These are phyloP conservation scores for Pristionchus pacificus DNA, from an alignment of 1,140 invertebrate species.

Conservation along the genomic window DNA sequence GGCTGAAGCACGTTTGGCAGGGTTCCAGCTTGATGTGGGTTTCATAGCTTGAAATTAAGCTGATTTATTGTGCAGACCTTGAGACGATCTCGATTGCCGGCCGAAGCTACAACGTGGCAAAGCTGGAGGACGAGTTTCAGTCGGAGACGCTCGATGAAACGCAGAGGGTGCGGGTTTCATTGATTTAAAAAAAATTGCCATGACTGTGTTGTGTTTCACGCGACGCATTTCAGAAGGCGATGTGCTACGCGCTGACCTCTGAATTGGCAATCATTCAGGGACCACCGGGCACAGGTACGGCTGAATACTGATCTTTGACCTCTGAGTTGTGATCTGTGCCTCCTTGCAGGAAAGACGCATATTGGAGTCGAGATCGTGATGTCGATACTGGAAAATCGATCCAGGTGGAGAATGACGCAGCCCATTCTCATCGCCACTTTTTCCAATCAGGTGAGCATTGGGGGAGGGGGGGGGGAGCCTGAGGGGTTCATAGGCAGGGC, in stretches of 20 bases:
- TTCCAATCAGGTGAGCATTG: constrained; percentile 70
- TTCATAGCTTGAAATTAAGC: neutral
- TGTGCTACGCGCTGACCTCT: constrained; percentile 60
- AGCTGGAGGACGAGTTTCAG: constrained; percentile 1
- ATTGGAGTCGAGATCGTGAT: constrained; percentile 64
- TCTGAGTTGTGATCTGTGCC: constrained; percentile 59
- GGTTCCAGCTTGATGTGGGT: no score
- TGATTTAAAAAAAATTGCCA: constrained; percentile 36
- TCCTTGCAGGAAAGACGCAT: constrained; percentile 73
- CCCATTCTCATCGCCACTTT: constrained; percentile 76
- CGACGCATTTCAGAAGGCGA: constrained; percentile 51
- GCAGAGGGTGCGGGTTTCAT: constrained; percentile 37
- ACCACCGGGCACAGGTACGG: constrained; percentile 70
- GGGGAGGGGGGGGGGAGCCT: no score
- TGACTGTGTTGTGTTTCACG: constrained; percentile 1
- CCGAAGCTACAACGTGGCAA: constrained; percentile 8
- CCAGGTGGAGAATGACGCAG: constrained; percentile 50
- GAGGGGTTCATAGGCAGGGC: no score
- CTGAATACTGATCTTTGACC: neutral
- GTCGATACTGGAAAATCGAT: constrained; percentile 34
- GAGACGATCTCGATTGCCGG: constrained; percentile 8
- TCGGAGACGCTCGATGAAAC: neutral
- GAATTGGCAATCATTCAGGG: constrained; percentile 71
- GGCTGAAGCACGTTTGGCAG: no score
- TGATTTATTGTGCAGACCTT: constrained; percentile 5